phyloP scores from a whole-genome alignment of 2,888 invertebrate species.

The Chironomus riparius region DNA sequence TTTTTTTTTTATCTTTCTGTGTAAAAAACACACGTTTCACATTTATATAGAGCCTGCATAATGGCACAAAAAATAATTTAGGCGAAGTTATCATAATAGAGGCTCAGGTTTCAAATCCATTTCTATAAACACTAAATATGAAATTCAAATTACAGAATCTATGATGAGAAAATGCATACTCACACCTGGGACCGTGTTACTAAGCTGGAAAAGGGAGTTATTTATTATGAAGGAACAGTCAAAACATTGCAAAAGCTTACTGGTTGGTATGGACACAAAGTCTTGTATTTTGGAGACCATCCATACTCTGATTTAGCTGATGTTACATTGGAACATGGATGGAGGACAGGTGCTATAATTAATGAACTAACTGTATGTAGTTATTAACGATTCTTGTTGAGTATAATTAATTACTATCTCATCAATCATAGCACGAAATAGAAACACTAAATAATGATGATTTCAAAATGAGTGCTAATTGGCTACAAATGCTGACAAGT shows the following conservation, averaged over 20 bases:
- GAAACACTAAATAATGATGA: slow-evolving; percentile 70
- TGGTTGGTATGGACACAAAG: slow-evolving; percentile 85
- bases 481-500: slow-evolving; percentile 85
- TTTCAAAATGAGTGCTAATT: slow-evolving; percentile 82
- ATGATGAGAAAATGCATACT: slow-evolving; percentile 68
- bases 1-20: too few relatives aligned
- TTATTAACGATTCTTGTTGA: not conserved
- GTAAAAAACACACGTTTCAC: too few relatives aligned
- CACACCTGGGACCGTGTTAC: slow-evolving; percentile 89
- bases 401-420: slow-evolving; percentile 31
- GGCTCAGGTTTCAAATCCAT: too few relatives aligned
- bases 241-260: slow-evolving; percentile 84
- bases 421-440: slow-evolving; percentile 68
- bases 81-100: too few relatives aligned
- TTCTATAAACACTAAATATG: not conserved
- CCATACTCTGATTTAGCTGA: slow-evolving; percentile 96
- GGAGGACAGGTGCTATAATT: slow-evolving; percentile 96
- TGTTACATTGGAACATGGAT: slow-evolving; percentile 90
- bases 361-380: slow-evolving; percentile 72
- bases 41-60: too few relatives aligned
- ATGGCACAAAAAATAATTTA: too few relatives aligned
- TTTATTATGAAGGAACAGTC: slow-evolving; percentile 95
- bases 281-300: slow-evolving; percentile 96
- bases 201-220: slow-evolving; percentile 72
- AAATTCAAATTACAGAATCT: slow-evolving; percentile 48